Conservation (phyloP, 2,113 vertebrate species). For the Corythornis vintsioides region DNA sequence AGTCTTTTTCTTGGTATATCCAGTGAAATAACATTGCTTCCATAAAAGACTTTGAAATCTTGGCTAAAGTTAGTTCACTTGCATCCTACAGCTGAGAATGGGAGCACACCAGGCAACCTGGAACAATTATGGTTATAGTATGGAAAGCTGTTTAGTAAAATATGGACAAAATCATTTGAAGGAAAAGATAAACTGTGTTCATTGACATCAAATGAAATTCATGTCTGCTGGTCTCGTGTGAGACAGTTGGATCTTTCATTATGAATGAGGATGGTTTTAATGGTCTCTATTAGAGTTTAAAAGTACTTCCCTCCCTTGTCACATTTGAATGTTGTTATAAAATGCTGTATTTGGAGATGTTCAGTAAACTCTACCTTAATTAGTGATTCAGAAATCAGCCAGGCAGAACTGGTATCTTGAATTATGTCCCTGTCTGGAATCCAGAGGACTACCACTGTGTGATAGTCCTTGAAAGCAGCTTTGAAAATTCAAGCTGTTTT, state of each 20-base stretch:
- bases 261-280: neutral
- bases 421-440: neutral
- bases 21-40: neutral
- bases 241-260: neutral
- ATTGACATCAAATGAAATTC: neutral
- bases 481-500: neutral
- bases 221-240: neutral
- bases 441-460: neutral
- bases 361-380: neutral
- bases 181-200: neutral
- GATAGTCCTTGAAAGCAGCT: neutral
- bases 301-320: neutral
- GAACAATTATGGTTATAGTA: neutral
- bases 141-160: neutral
- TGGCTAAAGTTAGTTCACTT: neutral
- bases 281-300: neutral
- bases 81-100: neutral
- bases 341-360: neutral
- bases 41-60: neutral
- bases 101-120: neutral
- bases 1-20: neutral
- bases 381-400: neutral
- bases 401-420: neutral
- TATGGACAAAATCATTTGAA: neutral
- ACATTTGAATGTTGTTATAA: neutral